Base-by-base conservation (phyloP, 2,113 vertebrate species). In the Chrysemys picta region DNA sequence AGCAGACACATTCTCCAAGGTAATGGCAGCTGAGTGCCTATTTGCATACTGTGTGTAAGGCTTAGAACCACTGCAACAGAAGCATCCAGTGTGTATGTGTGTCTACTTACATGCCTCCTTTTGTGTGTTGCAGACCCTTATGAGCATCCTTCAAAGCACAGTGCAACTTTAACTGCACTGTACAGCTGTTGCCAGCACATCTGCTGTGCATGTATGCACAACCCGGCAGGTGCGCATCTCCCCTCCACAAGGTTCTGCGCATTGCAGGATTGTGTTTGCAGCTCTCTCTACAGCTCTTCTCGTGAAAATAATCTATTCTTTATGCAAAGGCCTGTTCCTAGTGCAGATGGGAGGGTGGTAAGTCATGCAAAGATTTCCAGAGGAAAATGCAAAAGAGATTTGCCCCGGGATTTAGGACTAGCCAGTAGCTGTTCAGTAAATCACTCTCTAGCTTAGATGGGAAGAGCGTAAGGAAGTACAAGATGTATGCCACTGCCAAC, bases 331-430 rank as follows among this genome's bases (percentile, higher is more conserved):
- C 35, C 19, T 72, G 19, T 72, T 87, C 86, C 45, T 1, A 0
- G 19, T 47, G 54, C 0, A 0, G 42, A 50, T 65, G 53, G 65
- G 47, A 80, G 17, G 31, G 54, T 9, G 49, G 59, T 27, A 53
- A 42, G 83, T 79, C 65, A 35, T 10, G 42, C 1, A 1, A 42
- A 5, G 0, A 0, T 53, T 69, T 89, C 62, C 49, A 82, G 59
- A 17, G 87, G 27, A 12, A 54, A n/a, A 81, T 47, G 80, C 89
- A 89, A 45, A 25, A 79, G 87, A 90, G 38, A 4, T 93, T 92
- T 95, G 54, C 45, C 84, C 54, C 27, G n/a, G 38, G 21, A 91
- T 93, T 94, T 62, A 89, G 83, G 80, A 72, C 56, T 82, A 0
- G 53, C 75, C 52, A 42, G 42, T 25, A 49, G 47, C 29, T 35